Evolutionary conservation across 92 coral and sea anemone species (phyloP).

Genomic region (Pocillopora meandrina): DNA sequence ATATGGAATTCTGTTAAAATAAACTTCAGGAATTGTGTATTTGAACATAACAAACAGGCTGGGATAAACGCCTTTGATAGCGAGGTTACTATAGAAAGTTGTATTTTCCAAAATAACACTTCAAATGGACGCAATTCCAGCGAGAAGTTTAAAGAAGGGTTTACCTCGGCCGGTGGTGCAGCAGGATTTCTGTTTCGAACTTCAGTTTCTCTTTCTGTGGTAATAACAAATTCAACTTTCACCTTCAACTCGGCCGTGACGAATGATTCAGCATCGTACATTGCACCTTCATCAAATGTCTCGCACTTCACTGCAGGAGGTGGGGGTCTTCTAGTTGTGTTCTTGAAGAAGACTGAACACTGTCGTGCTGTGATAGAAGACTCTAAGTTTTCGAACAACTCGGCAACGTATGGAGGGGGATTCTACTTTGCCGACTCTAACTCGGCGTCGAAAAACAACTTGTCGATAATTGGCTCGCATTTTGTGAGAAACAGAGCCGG

Average conservation of each 20-base stretch:
- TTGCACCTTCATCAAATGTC: slow-evolving; percentile 68
- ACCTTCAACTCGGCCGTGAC: slow-evolving; percentile 69
- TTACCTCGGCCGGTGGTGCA: slow-evolving; percentile 66
- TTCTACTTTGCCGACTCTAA: slow-evolving; percentile 58
- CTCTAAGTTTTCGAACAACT: slow-evolving; percentile 58
- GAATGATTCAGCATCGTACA: slow-evolving; percentile 42
- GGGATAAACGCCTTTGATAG: slow-evolving; percentile 83
- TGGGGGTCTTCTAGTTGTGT: slow-evolving; percentile 65
- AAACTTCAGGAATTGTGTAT: slow-evolving; percentile 65
- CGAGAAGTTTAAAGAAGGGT: slow-evolving; percentile 50
- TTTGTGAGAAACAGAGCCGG: slow-evolving; percentile 64
- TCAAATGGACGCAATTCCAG: slow-evolving; percentile 42
- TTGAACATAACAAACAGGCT: slow-evolving; percentile 72
- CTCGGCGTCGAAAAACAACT: slow-evolving; percentile 48
- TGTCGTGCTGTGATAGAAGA: slow-evolving; percentile 54
- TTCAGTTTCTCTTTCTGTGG: slow-evolving; percentile 32
- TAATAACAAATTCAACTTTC: slow-evolving; percentile 53
- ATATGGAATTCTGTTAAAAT: slow-evolving; percentile 68
- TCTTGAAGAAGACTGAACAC: slow-evolving; percentile 24
- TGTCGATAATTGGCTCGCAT: slow-evolving; percentile 36
- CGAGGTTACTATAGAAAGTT: slow-evolving; percentile 58
- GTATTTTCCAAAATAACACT: slow-evolving; percentile 72
- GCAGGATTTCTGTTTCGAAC: slow-evolving; percentile 57
- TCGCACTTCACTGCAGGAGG: slow-evolving; percentile 62
- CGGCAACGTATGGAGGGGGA: slow-evolving; percentile 92